A percentile compares a stretch with the other conserved stretches of the same genome.
Evolutionary conservation across 2,888 invertebrate genomes (phyloP).

Genomic region (Pollenia labialis): DNA sequence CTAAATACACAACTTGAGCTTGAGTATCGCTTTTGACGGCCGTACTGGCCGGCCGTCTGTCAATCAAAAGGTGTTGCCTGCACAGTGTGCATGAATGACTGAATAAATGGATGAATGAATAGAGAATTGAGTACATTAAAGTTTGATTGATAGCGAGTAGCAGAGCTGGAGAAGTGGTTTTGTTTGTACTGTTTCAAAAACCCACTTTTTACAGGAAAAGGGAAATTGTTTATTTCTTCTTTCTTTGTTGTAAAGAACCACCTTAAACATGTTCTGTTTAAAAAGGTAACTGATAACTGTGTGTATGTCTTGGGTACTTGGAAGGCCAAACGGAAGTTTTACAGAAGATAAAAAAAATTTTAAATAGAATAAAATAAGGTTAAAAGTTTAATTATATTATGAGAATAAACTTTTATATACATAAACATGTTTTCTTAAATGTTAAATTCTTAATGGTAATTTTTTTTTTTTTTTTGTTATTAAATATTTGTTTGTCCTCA

Average conservation of each 20-base stretch:
- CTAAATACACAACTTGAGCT: constrained; percentile 5
- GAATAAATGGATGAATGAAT: constrained; percentile 24
- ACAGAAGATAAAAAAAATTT: background rate
- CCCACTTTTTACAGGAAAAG: constrained; percentile 68
- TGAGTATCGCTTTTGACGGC: background rate
- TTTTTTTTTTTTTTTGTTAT: background rate
- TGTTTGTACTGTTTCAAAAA: constrained; percentile 30
- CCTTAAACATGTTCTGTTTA: constrained; percentile 38
- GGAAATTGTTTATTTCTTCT: constrained; percentile 59
- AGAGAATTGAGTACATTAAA: constrained; percentile 7
- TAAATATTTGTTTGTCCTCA: constrained; percentile 4
- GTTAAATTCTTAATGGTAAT: too few relatives aligned
- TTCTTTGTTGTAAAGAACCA: constrained; percentile 12
- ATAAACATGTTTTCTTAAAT: too few relatives aligned
- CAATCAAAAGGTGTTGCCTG: constrained; percentile 48
- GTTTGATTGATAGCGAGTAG: background rate
- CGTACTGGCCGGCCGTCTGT: constrained; percentile 17
- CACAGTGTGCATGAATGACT: constrained; percentile 3
- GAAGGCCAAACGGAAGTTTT: constrained; percentile 54
- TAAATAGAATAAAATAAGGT: constrained; percentile 45
- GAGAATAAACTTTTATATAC: background rate
- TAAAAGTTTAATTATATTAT: constrained; percentile 53
- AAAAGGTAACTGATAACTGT: background rate
- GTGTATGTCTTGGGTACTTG: background rate
- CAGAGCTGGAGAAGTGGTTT: background rate